Base-by-base conservation (phyloP, 2,888 invertebrate species). In the Eristalis intricaria region DNA sequence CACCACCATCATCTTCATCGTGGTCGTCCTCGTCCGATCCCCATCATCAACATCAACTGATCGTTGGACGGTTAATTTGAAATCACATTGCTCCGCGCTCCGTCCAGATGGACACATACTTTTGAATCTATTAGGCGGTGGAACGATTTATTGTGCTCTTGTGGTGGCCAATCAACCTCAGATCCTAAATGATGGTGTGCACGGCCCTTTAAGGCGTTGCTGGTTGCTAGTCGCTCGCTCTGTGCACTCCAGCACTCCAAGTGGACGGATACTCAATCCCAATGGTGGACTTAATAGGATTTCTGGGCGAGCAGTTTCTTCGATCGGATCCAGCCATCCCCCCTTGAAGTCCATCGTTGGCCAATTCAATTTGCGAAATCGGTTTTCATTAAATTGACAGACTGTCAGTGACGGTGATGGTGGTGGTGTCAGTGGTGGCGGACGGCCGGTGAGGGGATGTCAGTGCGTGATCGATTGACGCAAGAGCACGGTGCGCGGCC, bases 341-440 rank as follows among this genome's bases (percentile, higher is more conserved):
- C 71, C 19, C 22, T 40, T 15, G 8, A 19, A 40, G 19, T 13
- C 56, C 86, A 75, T 82, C 43, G 83, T 87, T 87, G 76, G 87
- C 76, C 87, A 87, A 87, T 84, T 87, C 87, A 87, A 87, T 87
- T 87, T 87, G 79, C 84, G 87, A 87, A 87, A 87, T 87, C 87
- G 87, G 87, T 87, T 87, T 87, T 87, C 87, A 87, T 87, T 87
- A 87, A 87, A 82, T 71, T 86, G 86, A 86, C 82, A 86, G 86
- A 73, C 83, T 75, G 75, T 66, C 74, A n/a, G 38, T 13, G 43
- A 66, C 4, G 8, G 65, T 26, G 26, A 26, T 10, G 26, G 26
- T 19, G n/a, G 38, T n/a, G 65, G 10, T 15, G 22, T 32, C 29
- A 13, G 29, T 7, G 7, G 64, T 15, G 38, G 11, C 38, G 19